Base-by-base conservation (phyloP, 2,113 vertebrate genomes). In the Prochilodus magdalenae region DNA sequence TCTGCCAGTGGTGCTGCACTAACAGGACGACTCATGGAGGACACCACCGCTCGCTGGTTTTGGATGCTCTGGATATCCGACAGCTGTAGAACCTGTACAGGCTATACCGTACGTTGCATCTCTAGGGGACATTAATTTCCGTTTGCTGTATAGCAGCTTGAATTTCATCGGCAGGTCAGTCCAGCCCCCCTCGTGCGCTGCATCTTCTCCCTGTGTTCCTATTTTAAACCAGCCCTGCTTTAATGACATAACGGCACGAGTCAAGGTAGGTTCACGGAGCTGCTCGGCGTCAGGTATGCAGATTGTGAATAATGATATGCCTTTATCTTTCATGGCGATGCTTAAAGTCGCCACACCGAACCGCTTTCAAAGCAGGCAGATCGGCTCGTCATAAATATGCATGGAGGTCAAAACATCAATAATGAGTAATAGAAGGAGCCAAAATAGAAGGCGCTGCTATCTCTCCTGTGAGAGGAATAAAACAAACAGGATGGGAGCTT, bases 381-480 rank as follows among this genome's bases (percentile, higher is more conserved):
- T 55, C 51, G 26, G 15, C 33, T 55, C 26, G 4, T 55, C 71
- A 73, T 73, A 55, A 73, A 73, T 73, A 73, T 73, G 71, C 49
- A 73, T 73, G 30, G 55, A 73, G 71, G 71, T 73, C 71, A 55
- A 30, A 73, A 73, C 51, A 73, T 53, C 24, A 73, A 18, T 73
- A 73, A 73, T 70, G 66, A 70, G 66, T 70, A 70, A 70, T 40
- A 44, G 66, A 24, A 44, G 36, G 20, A 70, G 66, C 36, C 33
- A 5, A 44, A 70, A 70, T 70, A 36, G 30, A 67, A 67, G 18
- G 33, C 27, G 16, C 65, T 36, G 65, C 33, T 18, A 0, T 1
- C 33, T 67, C 33, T 67, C 30, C 18, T 36, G 36, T n/a, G 11
- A 16, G 22, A 3, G 66, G 20, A n/a, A 22, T 44, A 24, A 70